Conservation (phyloP, 2,797 vertebrate genomes). For the Ctenosaura bakeri region DNA sequence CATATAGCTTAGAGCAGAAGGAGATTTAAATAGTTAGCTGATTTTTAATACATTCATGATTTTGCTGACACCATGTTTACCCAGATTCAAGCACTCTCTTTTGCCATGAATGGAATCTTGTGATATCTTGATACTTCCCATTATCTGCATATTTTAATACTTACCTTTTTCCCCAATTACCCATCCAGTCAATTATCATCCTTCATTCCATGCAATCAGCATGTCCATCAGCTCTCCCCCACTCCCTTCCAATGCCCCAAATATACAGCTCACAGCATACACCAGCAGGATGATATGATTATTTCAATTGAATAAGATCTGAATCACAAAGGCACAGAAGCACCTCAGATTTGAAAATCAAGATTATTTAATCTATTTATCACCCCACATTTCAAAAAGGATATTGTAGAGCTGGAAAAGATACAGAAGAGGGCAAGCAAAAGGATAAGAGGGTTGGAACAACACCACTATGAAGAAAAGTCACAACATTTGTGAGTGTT, state of each 20-base stretch:
- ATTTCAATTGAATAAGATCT: constrained; percentile 3
- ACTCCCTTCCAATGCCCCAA: rapidly evolving
- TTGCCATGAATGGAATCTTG: too few relatives aligned
- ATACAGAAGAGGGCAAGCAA: neutral
- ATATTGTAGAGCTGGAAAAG: neutral
- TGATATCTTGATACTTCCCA: neutral
- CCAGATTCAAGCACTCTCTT: neutral
- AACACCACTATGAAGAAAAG: neutral
- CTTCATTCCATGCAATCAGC: neutral
- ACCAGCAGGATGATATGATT: neutral
- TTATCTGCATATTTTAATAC: neutral
- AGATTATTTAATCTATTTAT: neutral
- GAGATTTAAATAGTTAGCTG: neutral
- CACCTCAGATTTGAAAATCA: neutral
- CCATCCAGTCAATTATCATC: neutral
- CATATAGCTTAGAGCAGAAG: neutral
- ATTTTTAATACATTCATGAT: neutral
- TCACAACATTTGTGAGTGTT: neutral
- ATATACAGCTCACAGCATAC: neutral
- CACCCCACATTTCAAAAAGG: neutral
- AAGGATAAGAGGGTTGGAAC: neutral
- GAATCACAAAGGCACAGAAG: neutral
- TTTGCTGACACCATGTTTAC: neutral
- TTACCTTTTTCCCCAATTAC: neutral
- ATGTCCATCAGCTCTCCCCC: neutral